Evolutionary conservation across 2,113 vertebrate genomes (phyloP), one percentile per base, ranked within the genome.

Genomic region (Brachyhypopomus gauderio): DNA sequence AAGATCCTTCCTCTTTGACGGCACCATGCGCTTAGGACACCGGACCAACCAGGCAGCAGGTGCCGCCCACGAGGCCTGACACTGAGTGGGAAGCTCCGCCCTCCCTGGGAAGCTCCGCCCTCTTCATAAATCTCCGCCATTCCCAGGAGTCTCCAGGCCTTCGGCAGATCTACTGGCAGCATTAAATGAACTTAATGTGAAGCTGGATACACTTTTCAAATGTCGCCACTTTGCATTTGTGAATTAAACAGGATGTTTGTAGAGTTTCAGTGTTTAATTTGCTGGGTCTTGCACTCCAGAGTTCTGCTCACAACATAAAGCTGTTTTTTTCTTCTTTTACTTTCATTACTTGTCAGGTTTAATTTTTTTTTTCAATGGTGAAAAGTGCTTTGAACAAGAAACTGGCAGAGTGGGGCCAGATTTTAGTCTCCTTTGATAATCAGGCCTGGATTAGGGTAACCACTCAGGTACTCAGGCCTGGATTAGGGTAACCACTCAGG

Each of bases 361-460:
- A 34, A 30, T 66, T 30, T 30, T 69, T 52, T 52, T 73, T 72
- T 74, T 66, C 45, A 20, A 23, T 36, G 20, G n/a, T 80, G 41
- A 56, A 79, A 59, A 79, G 77, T 79, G 77, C 5, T 71, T 71
- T 70, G 77, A 52, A 22, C 62, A 8, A 64, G 5, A 73, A 64
- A 36, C 66, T 71, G 22, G 1, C 22, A 71, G 77, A 72, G 58
- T 41, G 27, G 63, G 34, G 63, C 34, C 63, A 66, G 63, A 66
- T 64, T 12, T 19, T 23, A 71, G 30, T 27, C 58, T 70, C 70
- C 59, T 36, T 30, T 20, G 27, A 59, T 64, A 62, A 63, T 1
- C 30, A 30, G 30, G 30, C 30, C 30, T 30, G 30, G 30, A 30
- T 30, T 30, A 30, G 3, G 30, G 30, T 30, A 30, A 30, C 30